Evolutionary conservation across 2,888 invertebrate genomes (phyloP).

Genomic region (Rapana venosa): DNA sequence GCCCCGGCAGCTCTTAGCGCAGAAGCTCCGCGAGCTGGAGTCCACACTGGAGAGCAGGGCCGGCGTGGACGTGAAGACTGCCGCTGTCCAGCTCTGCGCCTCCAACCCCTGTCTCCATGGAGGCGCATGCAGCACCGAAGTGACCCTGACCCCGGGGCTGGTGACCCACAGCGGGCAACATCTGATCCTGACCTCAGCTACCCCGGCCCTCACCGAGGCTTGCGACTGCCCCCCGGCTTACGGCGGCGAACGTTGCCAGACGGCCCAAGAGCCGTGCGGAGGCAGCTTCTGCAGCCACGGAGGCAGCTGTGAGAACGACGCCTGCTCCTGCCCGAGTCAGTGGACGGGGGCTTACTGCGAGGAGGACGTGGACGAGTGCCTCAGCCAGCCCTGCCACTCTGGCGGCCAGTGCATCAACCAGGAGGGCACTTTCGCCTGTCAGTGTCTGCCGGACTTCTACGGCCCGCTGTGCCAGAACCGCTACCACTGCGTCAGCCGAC

Average conservation of each 20-base stretch:
- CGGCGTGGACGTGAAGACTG: conserved; percentile 55
- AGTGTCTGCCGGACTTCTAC: conserved; percentile 66
- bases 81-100: conserved; percentile 71
- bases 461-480: conserved; percentile 67
- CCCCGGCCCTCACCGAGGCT: conserved; percentile 86
- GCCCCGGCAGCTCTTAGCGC: conserved; percentile 30
- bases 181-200: conserved; percentile 90
- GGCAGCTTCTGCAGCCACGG: conserved; percentile 95
- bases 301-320: conserved; percentile 84
- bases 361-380: conserved; percentile 81
- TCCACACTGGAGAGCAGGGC: conserved; percentile 55
- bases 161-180: conserved; percentile 85
- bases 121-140: conserved; percentile 73
- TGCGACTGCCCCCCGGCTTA: conserved; percentile 95
- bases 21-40: conserved; percentile 51
- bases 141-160: conserved; percentile 56
- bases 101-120: conserved; percentile 82
- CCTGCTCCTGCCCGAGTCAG: conserved; percentile 65
- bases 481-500: conserved; percentile 63
- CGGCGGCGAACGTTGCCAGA: conserved; percentile 93
- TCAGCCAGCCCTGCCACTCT: conserved; percentile 91
- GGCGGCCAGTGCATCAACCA: conserved; percentile 86
- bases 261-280: conserved; percentile 89
- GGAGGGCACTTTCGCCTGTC: conserved; percentile 66
- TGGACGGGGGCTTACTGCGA: conserved; percentile 69